Base-by-base conservation (phyloP, 2,113 vertebrate genomes). In the Apteryx mantelli region DNA sequence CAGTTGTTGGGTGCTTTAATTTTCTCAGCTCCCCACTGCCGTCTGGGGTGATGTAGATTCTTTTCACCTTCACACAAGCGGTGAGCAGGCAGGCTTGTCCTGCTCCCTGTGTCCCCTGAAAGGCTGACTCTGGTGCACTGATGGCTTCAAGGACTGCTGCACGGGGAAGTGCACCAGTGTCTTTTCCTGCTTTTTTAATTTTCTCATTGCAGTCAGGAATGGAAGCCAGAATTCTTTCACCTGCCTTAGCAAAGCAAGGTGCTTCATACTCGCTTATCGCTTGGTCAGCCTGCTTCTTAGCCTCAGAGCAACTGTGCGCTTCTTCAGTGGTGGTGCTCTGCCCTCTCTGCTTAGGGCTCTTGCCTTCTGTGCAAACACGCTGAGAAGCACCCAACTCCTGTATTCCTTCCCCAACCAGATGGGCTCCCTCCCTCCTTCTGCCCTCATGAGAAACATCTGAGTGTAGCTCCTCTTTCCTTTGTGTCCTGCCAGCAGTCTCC, bases 41-140 rank as follows among this genome's bases (percentile, higher is more conserved):
- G 1, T 40, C 40, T 65, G 64, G 17, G 53, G 30, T 53, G 30
- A 30, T 2, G 10, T 9, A n/a, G 34, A 22, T 81, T 58, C 28
- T 70, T 38, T 42, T 88, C 4, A 4, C 12, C 48, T 61, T 76
- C 58, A 50, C 0, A 0, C 42, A 85, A 55, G n/a, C 1, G 0
- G 10, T 56, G 66, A 79, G 46, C 56, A 38, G 42, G 21, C 38
- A 61, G 64, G 17, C 21, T 78, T 42, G 21, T 81, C 63, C n/a
- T 11, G 30, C 63, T 40, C 13, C 50, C 60, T 36, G 25, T 74
- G 46, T 38, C 16, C 44, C 36, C 12, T 2, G 25, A 17, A 46
- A 55, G 66, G 18, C 61, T 74, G 76, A 9, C 13, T 81, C 12
- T 66, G 64, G 20, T 88, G 65, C 81, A 14, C 14, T 40, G 36